These are phyloP conservation scores for Monomorium pharaonis DNA, from an alignment of 1,140 invertebrate genomes.

Conservation along the genomic window DNA sequence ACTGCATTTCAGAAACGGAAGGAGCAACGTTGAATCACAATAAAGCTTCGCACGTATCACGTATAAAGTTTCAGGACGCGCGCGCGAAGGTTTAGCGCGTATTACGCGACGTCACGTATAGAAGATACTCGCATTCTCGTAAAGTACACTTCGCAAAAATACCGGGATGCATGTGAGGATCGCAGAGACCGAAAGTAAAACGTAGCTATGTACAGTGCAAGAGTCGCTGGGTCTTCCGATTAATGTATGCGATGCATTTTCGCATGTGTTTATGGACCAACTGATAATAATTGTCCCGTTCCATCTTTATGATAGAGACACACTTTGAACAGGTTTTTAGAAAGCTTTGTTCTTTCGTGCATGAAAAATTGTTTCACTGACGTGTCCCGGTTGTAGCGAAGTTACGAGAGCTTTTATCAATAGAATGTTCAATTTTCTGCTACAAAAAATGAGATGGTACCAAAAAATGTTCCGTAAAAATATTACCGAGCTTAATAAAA, in stretches of 20 bases:
- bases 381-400: background rate
- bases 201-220: background rate
- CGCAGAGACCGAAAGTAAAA: background rate
- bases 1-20: background rate
- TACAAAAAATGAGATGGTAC: conserved; percentile 11
- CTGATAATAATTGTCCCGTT: conserved; percentile 15
- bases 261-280: background rate
- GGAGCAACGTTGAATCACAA: conserved; percentile 3
- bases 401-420: conserved; percentile 36
- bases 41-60: conserved; percentile 26
- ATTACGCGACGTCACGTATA: conserved; percentile 12
- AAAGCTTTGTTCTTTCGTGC: background rate
- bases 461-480: conserved; percentile 7
- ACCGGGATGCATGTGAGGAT: background rate
- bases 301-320: background rate
- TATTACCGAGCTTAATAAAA: conserved; percentile 3
- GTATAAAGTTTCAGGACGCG: conserved; percentile 19
- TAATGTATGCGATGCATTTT: conserved; percentile 34
- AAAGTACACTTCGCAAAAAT: conserved; percentile 45
- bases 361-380: conserved; percentile 27
- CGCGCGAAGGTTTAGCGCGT: background rate
- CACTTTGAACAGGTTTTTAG: conserved; percentile 21
- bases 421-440: background rate
- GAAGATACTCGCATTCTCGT: background rate
- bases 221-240: background rate